Evolutionary conservation across 2,113 vertebrate genomes (phyloP).

Genomic region (Semicossyphus pulcher): DNA sequence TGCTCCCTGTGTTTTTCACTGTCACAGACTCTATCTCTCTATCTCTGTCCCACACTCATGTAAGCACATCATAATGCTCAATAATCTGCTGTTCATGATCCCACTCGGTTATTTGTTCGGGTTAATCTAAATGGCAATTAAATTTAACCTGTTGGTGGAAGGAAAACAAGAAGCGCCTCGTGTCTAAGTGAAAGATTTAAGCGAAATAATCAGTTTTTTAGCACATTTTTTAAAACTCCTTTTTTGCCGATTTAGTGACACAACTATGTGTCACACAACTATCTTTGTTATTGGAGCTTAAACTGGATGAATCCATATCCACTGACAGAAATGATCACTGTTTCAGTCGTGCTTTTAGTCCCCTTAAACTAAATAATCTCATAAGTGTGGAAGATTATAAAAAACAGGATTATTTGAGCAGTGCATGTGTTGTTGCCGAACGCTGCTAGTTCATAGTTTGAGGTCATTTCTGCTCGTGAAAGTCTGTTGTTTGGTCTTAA

Average conservation of each 20-base stretch:
- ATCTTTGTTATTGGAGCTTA: not conserved
- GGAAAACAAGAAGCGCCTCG: not conserved
- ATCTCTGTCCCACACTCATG: conserved; percentile 57
- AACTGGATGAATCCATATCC: too few species aligned
- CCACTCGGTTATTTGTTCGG: conserved; percentile 46
- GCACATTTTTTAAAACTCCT: not conserved
- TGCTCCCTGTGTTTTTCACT: conserved; percentile 59
- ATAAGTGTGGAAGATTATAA: too few species aligned
- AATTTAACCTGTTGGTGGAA: conserved; percentile 31
- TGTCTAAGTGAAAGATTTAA: too few species aligned
- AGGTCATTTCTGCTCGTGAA: too few species aligned
- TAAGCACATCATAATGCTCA: conserved; percentile 66
- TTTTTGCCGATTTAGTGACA: not conserved
- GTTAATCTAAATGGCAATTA: conserved; percentile 62
- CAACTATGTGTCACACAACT: not conserved
- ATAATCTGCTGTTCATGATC: conserved; percentile 63
- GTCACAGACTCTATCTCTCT: conserved; percentile 58
- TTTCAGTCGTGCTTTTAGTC: too few species aligned
- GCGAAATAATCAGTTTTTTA: too few species aligned
- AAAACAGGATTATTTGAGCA: too few species aligned
- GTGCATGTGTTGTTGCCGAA: too few species aligned
- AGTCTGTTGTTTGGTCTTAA: too few species aligned
- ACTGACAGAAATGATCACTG: not conserved
- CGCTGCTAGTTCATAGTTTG: too few species aligned
- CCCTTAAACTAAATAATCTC: too few species aligned